Percentiles rank a stretch among this genome's conserved stretches.
phyloP scores from a whole-genome alignment of 1,140 invertebrate genomes.

The Bicyclus anynana region DNA sequence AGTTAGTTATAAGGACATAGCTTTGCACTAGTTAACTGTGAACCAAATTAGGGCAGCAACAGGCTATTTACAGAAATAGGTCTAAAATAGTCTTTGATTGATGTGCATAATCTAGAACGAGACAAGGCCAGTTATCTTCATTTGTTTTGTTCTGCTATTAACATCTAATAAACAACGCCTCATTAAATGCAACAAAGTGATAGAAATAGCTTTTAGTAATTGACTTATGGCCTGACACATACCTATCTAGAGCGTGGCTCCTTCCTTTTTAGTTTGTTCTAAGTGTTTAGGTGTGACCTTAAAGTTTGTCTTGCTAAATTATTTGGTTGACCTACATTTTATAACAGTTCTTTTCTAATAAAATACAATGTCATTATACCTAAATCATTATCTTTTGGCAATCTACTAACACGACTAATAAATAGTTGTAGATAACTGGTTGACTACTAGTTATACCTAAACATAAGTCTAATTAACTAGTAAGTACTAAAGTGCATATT shows the following conservation, averaged over 20 bases:
- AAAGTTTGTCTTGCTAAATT: not conserved
- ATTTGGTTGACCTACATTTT: no score
- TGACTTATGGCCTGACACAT: slow-evolving; percentile 41
- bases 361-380: no score
- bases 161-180: slow-evolving; percentile 50
- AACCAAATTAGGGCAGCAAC: slow-evolving; percentile 39
- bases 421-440: no score
- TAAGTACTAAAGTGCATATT: slow-evolving; percentile 2
- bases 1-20: not conserved
- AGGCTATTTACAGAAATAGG: slow-evolving; percentile 40
- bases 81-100: slow-evolving; percentile 53
- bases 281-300: slow-evolving; percentile 16
- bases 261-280: slow-evolving; percentile 34
- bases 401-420: no score
- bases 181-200: slow-evolving; percentile 58
- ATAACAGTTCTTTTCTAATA: no score
- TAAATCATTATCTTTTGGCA: no score
- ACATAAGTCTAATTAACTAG: no score
- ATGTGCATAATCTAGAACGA: slow-evolving; percentile 50
- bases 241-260: slow-evolving; percentile 32
- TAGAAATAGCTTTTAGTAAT: slow-evolving; percentile 48
- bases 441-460: no score
- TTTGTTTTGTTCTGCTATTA: slow-evolving; percentile 56
- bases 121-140: slow-evolving; percentile 58
- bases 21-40: slow-evolving; percentile 43